Conservation (phyloP, 1,140 invertebrate genomes). For the Drosophila novamexicana region DNA sequence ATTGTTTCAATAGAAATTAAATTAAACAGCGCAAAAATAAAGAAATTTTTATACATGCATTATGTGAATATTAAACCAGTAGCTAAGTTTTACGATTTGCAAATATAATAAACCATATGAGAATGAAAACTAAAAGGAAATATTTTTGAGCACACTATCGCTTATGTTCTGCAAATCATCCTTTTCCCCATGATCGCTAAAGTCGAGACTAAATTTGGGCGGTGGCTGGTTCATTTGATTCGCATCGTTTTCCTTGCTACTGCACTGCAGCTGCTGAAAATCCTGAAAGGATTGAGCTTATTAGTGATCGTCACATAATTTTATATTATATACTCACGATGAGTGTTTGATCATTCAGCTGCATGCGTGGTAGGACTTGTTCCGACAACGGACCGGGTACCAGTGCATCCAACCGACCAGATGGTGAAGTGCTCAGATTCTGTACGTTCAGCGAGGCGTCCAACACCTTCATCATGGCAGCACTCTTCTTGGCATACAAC, state of each 20-base stretch:
- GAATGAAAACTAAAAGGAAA: constrained; percentile 48
- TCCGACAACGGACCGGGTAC: constrained; percentile 43
- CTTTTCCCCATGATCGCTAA: constrained; percentile 20
- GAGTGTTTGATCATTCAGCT: constrained; percentile 57
- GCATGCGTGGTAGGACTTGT: constrained; percentile 39
- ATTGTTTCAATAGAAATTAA: constrained; percentile 13
- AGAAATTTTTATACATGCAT: neutral
- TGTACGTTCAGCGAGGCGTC: constrained; percentile 68
- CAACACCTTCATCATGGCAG: constrained; percentile 69
- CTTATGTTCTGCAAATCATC: constrained; percentile 70
- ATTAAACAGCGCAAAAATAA: constrained; percentile 23
- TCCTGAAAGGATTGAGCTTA: constrained; percentile 15
- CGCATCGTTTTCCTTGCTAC: constrained; percentile 30
- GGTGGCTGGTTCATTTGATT: constrained; percentile 26
- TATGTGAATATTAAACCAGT: neutral
- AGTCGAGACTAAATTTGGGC: constrained; percentile 27
- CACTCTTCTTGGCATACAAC: constrained; percentile 50
- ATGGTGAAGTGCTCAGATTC: constrained; percentile 79
- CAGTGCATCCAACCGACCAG: constrained; percentile 73
- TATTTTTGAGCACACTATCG: constrained; percentile 72
- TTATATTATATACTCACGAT: constrained; percentile 33
- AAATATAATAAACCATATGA: constrained; percentile 15
- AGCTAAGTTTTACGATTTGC: constrained; percentile 26
- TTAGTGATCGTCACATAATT: too few relatives aligned
- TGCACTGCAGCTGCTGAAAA: constrained; percentile 1